Conservation (phyloP, 2,888 invertebrate species). For the Heteromyza rotundicornis region DNA sequence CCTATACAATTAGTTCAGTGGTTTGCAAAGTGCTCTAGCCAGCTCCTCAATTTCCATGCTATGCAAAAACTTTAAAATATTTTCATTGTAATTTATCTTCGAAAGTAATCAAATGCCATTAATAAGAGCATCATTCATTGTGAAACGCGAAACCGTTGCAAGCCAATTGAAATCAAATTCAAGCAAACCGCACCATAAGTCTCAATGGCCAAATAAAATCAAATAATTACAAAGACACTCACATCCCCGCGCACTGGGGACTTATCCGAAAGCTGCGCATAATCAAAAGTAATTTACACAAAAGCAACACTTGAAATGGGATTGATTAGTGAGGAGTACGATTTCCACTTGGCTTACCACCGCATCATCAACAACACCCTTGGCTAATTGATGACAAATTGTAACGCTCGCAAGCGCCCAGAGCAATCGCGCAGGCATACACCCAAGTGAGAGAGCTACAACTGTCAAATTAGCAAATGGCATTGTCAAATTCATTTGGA, state of each 20-base stretch:
- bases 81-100: no score
- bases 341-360: constrained; percentile 52
- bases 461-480: constrained; percentile 51
- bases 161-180: no score
- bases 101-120: neutral
- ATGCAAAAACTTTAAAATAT: no score
- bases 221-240: constrained; percentile 31
- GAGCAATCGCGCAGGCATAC: neutral
- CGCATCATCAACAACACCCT: constrained; percentile 54
- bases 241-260: constrained; percentile 20
- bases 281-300: constrained; percentile 48
- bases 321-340: constrained; percentile 9
- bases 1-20: no score
- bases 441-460: constrained; percentile 38
- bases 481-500: neutral
- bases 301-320: constrained; percentile 17
- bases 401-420: constrained; percentile 29
- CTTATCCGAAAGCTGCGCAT: constrained; percentile 45
- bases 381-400: constrained; percentile 54
- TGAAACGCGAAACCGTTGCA: neutral
- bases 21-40: no score
- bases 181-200: no score
- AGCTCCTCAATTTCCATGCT: no score
- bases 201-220: constrained; percentile 2
- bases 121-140: neutral